Evolutionary conservation across 2,113 vertebrate species (phyloP), one percentile per base, ranked within the genome.

Genomic region (Stegostoma tigrinum): DNA sequence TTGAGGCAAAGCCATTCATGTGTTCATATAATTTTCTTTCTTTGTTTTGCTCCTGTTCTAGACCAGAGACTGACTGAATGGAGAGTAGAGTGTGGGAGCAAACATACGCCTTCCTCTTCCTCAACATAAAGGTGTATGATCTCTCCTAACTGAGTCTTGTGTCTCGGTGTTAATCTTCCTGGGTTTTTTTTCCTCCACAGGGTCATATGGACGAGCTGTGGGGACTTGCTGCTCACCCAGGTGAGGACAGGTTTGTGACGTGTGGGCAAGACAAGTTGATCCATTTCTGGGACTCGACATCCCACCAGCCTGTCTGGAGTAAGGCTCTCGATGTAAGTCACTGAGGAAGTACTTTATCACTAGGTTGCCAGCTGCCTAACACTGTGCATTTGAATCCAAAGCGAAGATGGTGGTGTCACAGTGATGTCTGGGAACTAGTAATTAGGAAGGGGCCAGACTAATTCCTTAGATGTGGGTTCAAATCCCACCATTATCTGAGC

Each of bases 151-250:
- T 93, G 30, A 87, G 45, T 19, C 55, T 61, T 61, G 55, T 61
- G 64, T 67, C 10, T 14, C 34, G 30, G 61, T 93, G 52, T 21
- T 80, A 61, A 27, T 42, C 24, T 83, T 3, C 72, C 52, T 23
- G 15, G 15, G 48, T 48, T 48, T 48, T 3, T 48, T 48, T 67
- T 34, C 45, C 78, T 30, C 96, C 93, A 14, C 97, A 99, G 98
- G 98, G 98, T 95, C 98, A 99, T 96, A 98, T 98, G 0, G 98
- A 99, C 96, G 98, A 99, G 96, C 97, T 99, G 95, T 99, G 98
- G 98, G 98, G 98, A 42, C 97, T 99, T 96, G 98, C 98, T n/a
- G 85, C 97, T 0, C 98, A 99, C 96, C 98, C 98, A 12, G 97
- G 97, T 96, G 97, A 96, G 97, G 97, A 98, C 17, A 98, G 98